Percentiles rank a stretch among this genome's conserved stretches.
Evolutionary conservation across 2,113 vertebrate species (phyloP).

Genomic region (Scortum barcoo): DNA sequence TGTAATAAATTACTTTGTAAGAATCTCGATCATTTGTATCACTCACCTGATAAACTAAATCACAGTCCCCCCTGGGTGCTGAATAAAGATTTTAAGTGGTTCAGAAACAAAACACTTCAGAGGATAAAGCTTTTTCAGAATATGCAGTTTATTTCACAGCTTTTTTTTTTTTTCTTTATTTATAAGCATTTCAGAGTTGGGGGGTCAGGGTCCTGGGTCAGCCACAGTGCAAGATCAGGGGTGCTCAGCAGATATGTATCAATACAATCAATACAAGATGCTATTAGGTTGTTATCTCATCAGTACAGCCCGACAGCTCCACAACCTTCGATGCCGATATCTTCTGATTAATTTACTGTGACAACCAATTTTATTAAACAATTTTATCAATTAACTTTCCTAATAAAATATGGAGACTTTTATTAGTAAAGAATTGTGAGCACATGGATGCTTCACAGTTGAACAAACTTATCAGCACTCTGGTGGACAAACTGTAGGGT

Average conservation of each 20-base stretch:
- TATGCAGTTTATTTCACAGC: background rate
- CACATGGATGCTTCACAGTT: background rate
- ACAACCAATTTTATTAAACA: too few species aligned
- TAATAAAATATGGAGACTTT: too few species aligned
- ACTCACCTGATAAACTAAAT: constrained; percentile 36
- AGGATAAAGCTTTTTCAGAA: background rate
- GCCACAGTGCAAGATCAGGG: constrained; percentile 4
- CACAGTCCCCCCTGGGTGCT: background rate
- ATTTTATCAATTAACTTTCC: too few species aligned
- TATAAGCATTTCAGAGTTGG: background rate
- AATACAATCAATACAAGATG: background rate
- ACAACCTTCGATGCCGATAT: background rate
- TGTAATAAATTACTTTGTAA: constrained; percentile 88
- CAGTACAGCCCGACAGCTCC: background rate
- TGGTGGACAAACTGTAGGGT: constrained; percentile 12
- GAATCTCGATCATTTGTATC: constrained; percentile 65
- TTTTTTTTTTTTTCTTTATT: background rate
- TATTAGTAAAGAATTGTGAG: too few species aligned
- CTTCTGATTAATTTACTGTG: background rate
- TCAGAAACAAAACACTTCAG: background rate
- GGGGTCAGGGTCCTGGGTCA: background rate
- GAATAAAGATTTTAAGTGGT: background rate
- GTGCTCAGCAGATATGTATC: background rate
- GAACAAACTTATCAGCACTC: constrained; percentile 33
- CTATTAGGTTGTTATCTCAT: constrained; percentile 11